A percentile compares a stretch with the other conserved stretches of the same genome.
These are phyloP conservation scores for Uloborus plumipes DNA, from an alignment of 2,888 invertebrate species.

Conservation along the genomic window DNA sequence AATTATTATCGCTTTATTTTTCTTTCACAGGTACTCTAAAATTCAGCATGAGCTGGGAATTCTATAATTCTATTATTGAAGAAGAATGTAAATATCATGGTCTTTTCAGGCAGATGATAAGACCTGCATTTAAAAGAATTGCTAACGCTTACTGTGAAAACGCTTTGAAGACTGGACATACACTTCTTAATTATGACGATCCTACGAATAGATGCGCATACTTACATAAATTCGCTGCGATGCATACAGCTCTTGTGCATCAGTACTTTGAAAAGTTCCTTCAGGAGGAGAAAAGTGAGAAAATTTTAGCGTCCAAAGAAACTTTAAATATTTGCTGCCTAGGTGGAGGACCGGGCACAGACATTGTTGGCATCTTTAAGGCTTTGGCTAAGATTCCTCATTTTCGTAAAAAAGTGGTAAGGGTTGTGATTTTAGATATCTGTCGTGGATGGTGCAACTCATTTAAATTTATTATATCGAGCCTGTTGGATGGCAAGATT, in stretches of 20 bases:
- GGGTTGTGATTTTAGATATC: conserved; percentile 37
- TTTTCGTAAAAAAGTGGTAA: conserved; percentile 24
- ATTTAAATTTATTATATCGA: conserved; percentile 25
- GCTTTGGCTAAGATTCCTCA: conserved; percentile 14
- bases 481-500: conserved; percentile 25
- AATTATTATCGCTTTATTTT: too few relatives aligned
- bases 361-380: conserved; percentile 41
- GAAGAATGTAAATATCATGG: conserved; percentile 28
- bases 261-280: conserved; percentile 33
- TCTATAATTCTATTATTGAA: conserved; percentile 36
- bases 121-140: conserved; percentile 6
- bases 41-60: conserved; percentile 17
- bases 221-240: conserved; percentile 35
- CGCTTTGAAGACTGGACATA: conserved; percentile 17
- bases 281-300: neutral
- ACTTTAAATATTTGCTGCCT: conserved; percentile 36
- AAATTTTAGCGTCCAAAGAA: neutral
- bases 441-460: conserved; percentile 48
- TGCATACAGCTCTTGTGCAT: conserved; percentile 29
- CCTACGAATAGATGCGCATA: conserved; percentile 43
- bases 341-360: conserved; percentile 45
- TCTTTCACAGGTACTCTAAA: too few relatives aligned
- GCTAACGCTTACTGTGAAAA: conserved; percentile 10
- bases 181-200: conserved; percentile 36
- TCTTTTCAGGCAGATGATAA: conserved; percentile 2